Percentiles rank a stretch among this genome's conserved stretches.
These are phyloP conservation scores for Echeneis naucrates DNA, from an alignment of 2,797 vertebrate species.

Conservation along the genomic window DNA sequence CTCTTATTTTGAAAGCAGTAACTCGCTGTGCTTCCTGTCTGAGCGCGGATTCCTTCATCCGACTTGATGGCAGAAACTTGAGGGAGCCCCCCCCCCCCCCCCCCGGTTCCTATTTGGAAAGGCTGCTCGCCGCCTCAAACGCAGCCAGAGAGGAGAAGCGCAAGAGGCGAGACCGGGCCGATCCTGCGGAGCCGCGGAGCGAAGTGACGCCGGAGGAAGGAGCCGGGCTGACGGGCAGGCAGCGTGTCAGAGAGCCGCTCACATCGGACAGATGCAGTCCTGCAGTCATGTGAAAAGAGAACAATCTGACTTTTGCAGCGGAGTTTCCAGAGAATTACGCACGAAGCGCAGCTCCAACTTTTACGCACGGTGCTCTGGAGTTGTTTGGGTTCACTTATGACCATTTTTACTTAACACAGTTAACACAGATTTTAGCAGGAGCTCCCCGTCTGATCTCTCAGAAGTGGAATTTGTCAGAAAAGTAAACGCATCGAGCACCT, in stretches of 20 bases:
- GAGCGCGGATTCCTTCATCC: rapidly evolving
- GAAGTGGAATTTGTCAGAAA: not conserved
- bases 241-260: not conserved
- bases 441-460: slow-evolving; percentile 1
- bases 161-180: slow-evolving; percentile 53
- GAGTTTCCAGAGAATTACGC: slow-evolving; percentile 60
- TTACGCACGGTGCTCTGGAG: slow-evolving; percentile 69
- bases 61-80: slow-evolving; percentile 50
- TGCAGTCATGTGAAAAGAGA: slow-evolving; percentile 30
- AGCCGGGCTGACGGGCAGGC: not conserved
- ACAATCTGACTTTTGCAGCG: slow-evolving; percentile 32
- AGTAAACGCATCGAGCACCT: slow-evolving; percentile 22
- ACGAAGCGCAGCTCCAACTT: slow-evolving; percentile 55
- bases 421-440: not conserved
- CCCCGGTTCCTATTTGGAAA: slow-evolving; percentile 57
- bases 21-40: not conserved
- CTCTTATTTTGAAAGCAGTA: slow-evolving; percentile 49
- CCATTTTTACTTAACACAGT: not conserved
- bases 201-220: slow-evolving; percentile 5
- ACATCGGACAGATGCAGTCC: not conserved
- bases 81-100: no score
- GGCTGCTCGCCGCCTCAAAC: slow-evolving; percentile 46
- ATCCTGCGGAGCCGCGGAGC: slow-evolving; percentile 16
- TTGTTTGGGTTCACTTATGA: slow-evolving; percentile 9
- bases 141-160: slow-evolving; percentile 59